Evolutionary conservation across 2,888 invertebrate species (phyloP), one percentile per base, ranked within the genome.

Genomic region (Caenorhabditis becei): DNA sequence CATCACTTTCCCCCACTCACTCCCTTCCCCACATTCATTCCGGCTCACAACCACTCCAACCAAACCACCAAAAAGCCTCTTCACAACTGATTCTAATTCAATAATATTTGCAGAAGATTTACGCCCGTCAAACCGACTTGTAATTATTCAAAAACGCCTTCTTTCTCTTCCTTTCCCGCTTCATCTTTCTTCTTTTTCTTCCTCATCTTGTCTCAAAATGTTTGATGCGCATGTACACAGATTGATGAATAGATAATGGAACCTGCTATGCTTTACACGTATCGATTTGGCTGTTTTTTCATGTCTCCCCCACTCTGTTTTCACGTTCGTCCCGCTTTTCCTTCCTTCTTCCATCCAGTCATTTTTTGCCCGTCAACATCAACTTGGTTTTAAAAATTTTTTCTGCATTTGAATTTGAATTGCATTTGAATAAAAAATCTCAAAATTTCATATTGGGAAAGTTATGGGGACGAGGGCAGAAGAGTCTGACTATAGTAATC

Each of bases 221-320:
- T 49, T 26, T 37, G 26, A 41, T 53, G 37, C 37, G 67, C 44
- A 44, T 59, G 35, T 63, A 53, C 32, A 71, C 61, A 71, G 61
- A 66, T 71, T 66, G 78, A 69, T 69, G 69, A 77, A 77, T 77
- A 78, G 78, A 78, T 78, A 78, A 78, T 72, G 61, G 44, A 71
- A 78, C 71, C 51, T 72, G 72, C 65, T 65, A 65, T 49, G 63
- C 63, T 74, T 74, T 66, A 74, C 61, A 26, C 59, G 59, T 59
- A 59, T 56, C 51, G 32, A 74, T 37, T 51, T 37, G 28, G 16
- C 4, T 61, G 24, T 65, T 65, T 69, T 26, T 62, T 14, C 2
- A 41, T 41, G 8, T 14, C n/a, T 59, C 28, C 32, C 44, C 28
- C 44, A 24, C 14, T 69, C n/a, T 77, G 0, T 23, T 62, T 44